Percentiles rank a stretch among this genome's conserved stretches.
Evolutionary conservation across 2,113 vertebrate genomes (phyloP).

Genomic region (Archocentrus centrarchus): DNA sequence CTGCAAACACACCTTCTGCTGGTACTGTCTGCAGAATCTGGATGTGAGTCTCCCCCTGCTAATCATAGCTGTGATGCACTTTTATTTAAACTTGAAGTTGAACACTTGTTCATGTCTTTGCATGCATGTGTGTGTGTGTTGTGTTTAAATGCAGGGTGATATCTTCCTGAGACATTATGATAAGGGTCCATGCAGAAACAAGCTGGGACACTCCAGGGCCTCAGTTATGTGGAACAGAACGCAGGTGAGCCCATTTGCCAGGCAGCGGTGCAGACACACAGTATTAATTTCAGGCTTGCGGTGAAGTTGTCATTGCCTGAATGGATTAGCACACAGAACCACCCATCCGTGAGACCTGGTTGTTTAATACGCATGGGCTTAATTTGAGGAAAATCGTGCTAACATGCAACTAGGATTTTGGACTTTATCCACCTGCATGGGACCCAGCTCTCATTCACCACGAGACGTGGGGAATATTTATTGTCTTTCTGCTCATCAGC

Average conservation of each 20-base stretch:
- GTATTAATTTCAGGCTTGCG: neutral
- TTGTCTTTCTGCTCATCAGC: neutral
- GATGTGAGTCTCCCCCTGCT: slow-evolving; percentile 85
- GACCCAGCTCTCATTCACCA: neutral
- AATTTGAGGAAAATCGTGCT: slow-evolving; percentile 20
- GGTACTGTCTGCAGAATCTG: slow-evolving; percentile 96
- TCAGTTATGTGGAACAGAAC: slow-evolving; percentile 98
- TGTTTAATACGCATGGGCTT: slow-evolving; percentile 14
- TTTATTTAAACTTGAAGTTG: neutral
- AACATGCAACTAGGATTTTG: slow-evolving; percentile 11
- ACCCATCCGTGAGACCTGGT: neutral
- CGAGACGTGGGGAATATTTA: neutral
- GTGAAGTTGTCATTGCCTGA: slow-evolving; percentile 1
- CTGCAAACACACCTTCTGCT: slow-evolving; percentile 98
- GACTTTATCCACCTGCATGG: neutral
- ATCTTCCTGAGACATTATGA: slow-evolving; percentile 98
- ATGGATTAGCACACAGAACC: slow-evolving; percentile 9
- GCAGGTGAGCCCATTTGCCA: slow-evolving; percentile 82
- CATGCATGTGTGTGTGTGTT: neutral
- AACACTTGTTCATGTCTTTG: neutral
- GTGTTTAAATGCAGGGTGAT: slow-evolving; percentile 85
- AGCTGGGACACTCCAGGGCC: slow-evolving; percentile 95
- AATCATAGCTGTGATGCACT: neutral
- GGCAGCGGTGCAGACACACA: neutral
- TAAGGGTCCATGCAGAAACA: slow-evolving; percentile 96